These are phyloP conservation scores for Myiozetetes cayanensis DNA, from an alignment of 2,113 vertebrate genomes.

Conservation along the genomic window DNA sequence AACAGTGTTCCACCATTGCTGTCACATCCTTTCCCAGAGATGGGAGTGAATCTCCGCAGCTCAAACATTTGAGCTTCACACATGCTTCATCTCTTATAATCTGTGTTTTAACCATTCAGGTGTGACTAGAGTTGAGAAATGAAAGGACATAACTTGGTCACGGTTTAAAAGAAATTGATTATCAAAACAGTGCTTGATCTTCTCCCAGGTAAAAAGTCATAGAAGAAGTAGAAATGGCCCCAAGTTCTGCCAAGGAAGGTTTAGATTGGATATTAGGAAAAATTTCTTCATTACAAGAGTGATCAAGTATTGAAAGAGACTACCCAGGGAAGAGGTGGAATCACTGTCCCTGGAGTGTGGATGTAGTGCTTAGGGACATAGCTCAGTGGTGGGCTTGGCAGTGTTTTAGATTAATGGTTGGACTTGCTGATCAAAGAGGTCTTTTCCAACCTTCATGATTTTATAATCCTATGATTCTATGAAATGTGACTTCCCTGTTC, in stretches of 20 bases:
- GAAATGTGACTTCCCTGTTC: not conserved
- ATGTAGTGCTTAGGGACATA: too few species aligned
- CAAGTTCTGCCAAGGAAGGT: not conserved
- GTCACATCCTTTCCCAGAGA: not conserved
- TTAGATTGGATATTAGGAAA: not conserved
- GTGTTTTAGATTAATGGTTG: not conserved
- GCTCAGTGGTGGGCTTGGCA: not conserved
- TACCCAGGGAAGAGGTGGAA: not conserved
- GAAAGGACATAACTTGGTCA: not conserved
- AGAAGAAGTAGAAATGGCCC: not conserved
- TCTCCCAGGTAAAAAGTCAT: not conserved
- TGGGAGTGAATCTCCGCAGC: not conserved
- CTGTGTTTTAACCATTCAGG: not conserved
- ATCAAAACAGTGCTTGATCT: not conserved
- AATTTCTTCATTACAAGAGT: accelerated
- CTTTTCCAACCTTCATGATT: not conserved
- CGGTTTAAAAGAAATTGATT: not conserved
- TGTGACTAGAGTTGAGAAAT: not conserved
- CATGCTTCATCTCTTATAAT: not conserved
- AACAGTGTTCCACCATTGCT: not conserved
- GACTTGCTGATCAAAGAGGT: not conserved
- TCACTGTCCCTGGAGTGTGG: not conserved
- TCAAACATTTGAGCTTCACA: not conserved
- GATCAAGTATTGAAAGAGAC: not conserved
- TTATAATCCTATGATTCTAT: not conserved